Conservation (phyloP, 2,797 vertebrate genomes). For the Presbytis comata region DNA sequence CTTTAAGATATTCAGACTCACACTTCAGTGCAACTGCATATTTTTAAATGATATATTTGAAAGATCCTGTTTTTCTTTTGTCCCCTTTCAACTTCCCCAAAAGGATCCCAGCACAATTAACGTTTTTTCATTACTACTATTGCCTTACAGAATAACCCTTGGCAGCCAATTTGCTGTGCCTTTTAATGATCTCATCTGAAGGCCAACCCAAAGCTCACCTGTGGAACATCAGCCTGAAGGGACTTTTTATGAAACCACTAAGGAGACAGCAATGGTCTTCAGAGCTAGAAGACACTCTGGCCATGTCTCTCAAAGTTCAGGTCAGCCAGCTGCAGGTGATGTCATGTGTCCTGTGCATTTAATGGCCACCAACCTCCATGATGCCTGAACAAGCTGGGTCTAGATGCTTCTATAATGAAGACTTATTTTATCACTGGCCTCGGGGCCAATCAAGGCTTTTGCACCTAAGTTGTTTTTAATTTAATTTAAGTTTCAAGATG, state of each 20-base stretch:
- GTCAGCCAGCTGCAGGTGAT: not conserved
- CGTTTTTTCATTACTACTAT: slow-evolving; percentile 54
- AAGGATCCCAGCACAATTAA: slow-evolving; percentile 64
- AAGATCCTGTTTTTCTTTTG: slow-evolving; percentile 69
- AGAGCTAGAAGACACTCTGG: not conserved
- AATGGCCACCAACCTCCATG: not conserved
- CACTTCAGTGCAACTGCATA: slow-evolving; percentile 71
- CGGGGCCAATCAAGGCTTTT: not conserved
- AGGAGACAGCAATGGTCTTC: not conserved
- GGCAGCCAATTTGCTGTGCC: not conserved
- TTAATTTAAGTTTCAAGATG: slow-evolving; percentile 1
- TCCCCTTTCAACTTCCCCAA: slow-evolving; percentile 69
- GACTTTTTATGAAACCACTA: not conserved
- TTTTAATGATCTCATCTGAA: slow-evolving; percentile 44
- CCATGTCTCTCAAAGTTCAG: not conserved
- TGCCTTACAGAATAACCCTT: slow-evolving; percentile 47
- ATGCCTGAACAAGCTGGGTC: not conserved
- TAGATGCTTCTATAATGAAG: not conserved
- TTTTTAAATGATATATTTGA: slow-evolving; percentile 77
- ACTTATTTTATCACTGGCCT: not conserved
- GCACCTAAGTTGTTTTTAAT: not conserved
- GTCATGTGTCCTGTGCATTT: not conserved
- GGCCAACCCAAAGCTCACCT: slow-evolving; percentile 36
- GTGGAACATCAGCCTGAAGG: not conserved
- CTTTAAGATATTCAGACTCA: slow-evolving; percentile 83